Base-by-base conservation (phyloP, 2,888 invertebrate genomes). In the Eristalis tenax region DNA sequence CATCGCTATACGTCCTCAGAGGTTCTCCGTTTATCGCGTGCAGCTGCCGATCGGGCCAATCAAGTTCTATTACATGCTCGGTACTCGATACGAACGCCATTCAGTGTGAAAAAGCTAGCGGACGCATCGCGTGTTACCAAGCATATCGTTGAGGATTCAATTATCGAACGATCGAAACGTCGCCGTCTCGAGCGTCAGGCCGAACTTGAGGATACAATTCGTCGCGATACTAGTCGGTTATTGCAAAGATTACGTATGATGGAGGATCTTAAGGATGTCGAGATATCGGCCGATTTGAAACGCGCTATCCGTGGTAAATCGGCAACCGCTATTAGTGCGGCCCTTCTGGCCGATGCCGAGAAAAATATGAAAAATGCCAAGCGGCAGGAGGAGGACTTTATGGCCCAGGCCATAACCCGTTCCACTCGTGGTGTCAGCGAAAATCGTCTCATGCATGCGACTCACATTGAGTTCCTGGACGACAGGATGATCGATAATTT, bases 281-380 rank as follows among this genome's bases (percentile, higher is more conserved):
- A 94, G 89, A 92, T 93, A 90, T 91, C 93, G 15, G 91, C 93
- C 61, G 94, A 94, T 89, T 94, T 94, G 88, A 94, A 93, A 90
- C 92, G 92, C 88, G 91, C 91, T 68, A 93, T 96, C 65, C 94
- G 96, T 90, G 96, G 96, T 69, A 96, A 96, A 94, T 96, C 97
- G 2, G 96, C 96, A 6, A 95, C 94, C 90, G 95, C 95, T 64
- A 97, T 97, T 84, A 96, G 95, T 89, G 94, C 94, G 86, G 95
- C 95, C 15, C 93, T 96, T 59, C 92, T 96, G 61, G 94, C 94
- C 56, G 95, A 96, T 89, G 95, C 94, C 83, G 91, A 93, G 89
- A 93, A 92, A 88, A 93, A 94, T 89, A 93, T 93, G 22, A 91
- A 91, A 89, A 75, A 80, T 69, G 90, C 91, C 81, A 92, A 91